Evolutionary conservation across 2,113 vertebrate species (phyloP), one percentile per base, ranked within the genome.

Genomic region (Siniperca chuatsi): DNA sequence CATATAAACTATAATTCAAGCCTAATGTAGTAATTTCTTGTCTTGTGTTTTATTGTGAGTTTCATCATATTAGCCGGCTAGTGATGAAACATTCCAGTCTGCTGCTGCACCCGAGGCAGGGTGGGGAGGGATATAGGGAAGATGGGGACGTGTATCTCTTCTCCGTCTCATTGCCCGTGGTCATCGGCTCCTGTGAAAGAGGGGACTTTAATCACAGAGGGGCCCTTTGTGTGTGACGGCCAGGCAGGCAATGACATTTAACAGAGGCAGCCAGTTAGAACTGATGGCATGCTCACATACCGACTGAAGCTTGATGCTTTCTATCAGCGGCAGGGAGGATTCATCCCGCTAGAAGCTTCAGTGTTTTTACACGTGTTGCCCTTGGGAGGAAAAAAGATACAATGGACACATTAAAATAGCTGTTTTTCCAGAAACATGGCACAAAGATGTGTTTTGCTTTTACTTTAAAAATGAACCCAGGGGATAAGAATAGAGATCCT

Each of bases 211-310:
- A 89, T 86, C 86, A 90, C 81, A 87, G 68, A 76, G 66, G 76
- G 84, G 54, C 79, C 67, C 73, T 90, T 92, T 92, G 79, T 92
- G 70, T 83, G 90, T 33, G 71, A 82, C 44, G 58, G 60, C 52
- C 58, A 89, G 82, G 80, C 80, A 82, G 90, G 82, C 87, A 86
- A 77, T 94, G 94, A 93, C 89, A 94, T 95, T 94, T 92, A 92
- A 81, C 77, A 89, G 91, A 90, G 67, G 92, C 92, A 92, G 88
- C 84, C 82, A 82, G 81, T 89, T 72, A 88, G 87, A 93, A 88
- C 78, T 87, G 91, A 92, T 90, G 88, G 80, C 66, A 62, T 71
- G 65, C 68, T 88, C 71, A 54, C 70, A 69, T 55, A 82, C 57
- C 20, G 11, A 68, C 60, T 57, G 54, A 76, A 67, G 84, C 82